A percentile compares a stretch with the other conserved stretches of the same genome.
Evolutionary conservation across 2,113 vertebrate genomes (phyloP).

Genomic region (Spermophilus dauricus): DNA sequence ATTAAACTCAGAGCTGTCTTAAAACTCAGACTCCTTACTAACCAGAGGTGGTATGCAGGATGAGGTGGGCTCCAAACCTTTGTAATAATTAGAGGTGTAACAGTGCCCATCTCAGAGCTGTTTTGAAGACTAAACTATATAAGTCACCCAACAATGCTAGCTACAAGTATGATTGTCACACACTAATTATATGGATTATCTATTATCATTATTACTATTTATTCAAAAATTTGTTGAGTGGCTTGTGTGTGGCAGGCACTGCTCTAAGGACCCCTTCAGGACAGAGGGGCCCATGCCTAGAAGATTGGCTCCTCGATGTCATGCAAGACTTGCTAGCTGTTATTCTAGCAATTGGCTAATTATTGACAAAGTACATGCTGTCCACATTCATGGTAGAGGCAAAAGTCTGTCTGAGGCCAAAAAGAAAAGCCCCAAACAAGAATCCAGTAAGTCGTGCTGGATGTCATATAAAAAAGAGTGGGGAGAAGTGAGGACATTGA

Average conservation of each 20-base stretch:
- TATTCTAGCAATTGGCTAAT: background rate
- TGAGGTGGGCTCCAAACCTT: background rate
- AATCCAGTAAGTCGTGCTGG: background rate
- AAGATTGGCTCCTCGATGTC: background rate
- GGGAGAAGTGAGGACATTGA: background rate
- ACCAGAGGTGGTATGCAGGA: background rate
- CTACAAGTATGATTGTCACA: background rate
- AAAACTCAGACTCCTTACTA: background rate
- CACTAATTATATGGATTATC: background rate
- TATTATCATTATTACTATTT: background rate
- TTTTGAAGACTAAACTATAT: constrained; percentile 25
- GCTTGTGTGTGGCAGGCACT: background rate
- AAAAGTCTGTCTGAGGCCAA: background rate
- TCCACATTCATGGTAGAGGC: background rate
- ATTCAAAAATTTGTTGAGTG: constrained; percentile 33
- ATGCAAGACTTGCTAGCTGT: background rate
- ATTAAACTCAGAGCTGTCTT: background rate
- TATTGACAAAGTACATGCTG: background rate
- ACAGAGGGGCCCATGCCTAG: background rate
- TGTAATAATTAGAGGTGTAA: background rate
- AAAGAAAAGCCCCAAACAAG: background rate
- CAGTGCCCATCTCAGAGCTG: background rate
- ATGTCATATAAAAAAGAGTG: background rate
- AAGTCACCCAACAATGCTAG: background rate
- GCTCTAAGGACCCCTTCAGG: background rate